Conservation (phyloP, 1,140 invertebrate species). For the Zophobas atratus region DNA sequence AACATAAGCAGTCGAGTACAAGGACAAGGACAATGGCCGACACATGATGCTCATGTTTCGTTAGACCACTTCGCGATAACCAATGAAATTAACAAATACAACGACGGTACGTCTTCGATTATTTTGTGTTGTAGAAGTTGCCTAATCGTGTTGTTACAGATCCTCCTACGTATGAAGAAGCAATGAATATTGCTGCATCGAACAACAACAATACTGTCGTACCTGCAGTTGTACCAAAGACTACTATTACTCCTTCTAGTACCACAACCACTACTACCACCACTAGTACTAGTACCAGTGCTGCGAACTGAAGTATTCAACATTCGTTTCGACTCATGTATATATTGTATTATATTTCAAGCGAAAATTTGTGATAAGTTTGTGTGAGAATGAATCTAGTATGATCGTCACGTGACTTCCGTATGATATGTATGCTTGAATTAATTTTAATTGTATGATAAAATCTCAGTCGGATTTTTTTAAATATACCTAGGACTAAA, state of each 20-base stretch:
- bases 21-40: slow-evolving; percentile 42
- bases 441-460: slow-evolving; percentile 41
- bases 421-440: slow-evolving; percentile 12
- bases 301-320: slow-evolving; percentile 10
- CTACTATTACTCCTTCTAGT: slow-evolving; percentile 27
- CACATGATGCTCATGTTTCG: slow-evolving; percentile 18
- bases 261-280: background rate
- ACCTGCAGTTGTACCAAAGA: slow-evolving; percentile 36
- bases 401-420: slow-evolving; percentile 8
- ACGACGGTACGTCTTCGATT: slow-evolving; percentile 35
- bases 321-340: slow-evolving; percentile 22
- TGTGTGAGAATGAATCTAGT: slow-evolving; percentile 14
- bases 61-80: slow-evolving; percentile 30
- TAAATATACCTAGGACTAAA: slow-evolving; percentile 17
- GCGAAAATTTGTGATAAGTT: slow-evolving; percentile 33
- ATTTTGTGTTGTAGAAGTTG: background rate
- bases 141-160: slow-evolving; percentile 8
- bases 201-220: slow-evolving; percentile 34
- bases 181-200: slow-evolving; percentile 25
- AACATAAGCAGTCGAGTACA: slow-evolving; percentile 40
- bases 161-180: slow-evolving; percentile 39
- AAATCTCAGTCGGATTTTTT: slow-evolving; percentile 38
- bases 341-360: slow-evolving; percentile 20
- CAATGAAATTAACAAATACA: slow-evolving; percentile 41
- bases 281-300: background rate